Conservation (phyloP, 2,888 invertebrate species). For the Amblyjoppa fuscipennis region DNA sequence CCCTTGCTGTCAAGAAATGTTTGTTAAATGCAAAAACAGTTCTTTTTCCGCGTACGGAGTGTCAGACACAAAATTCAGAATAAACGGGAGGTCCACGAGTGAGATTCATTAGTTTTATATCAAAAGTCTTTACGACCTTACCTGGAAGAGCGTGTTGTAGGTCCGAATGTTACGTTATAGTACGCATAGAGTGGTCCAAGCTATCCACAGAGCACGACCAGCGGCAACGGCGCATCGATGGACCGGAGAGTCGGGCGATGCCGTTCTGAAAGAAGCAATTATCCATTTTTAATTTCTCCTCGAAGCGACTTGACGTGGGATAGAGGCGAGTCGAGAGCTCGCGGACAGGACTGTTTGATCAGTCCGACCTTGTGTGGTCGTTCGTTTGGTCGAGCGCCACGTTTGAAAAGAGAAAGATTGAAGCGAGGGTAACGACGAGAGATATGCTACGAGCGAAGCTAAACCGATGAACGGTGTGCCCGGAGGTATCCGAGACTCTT, state of each 20-base stretch:
- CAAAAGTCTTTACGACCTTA: constrained; percentile 81
- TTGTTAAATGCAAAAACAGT: too few relatives aligned
- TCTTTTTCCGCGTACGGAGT: constrained; percentile 4
- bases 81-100: constrained; percentile 61
- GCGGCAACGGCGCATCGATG: constrained; percentile 27
- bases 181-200: background rate
- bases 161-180: constrained; percentile 18
- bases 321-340: constrained; percentile 71
- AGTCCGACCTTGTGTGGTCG: constrained; percentile 78
- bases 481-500: constrained; percentile 67
- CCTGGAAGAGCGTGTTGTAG: constrained; percentile 78
- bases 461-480: constrained; percentile 56
- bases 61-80: constrained; percentile 7
- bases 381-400: constrained; percentile 63
- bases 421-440: constrained; percentile 43
- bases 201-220: constrained; percentile 9
- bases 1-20: background rate
- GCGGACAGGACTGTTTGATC: constrained; percentile 81
- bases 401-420: constrained; percentile 28
- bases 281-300: constrained; percentile 82
- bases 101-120: constrained; percentile 82
- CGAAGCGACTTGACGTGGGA: constrained; percentile 78
- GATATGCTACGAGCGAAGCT: constrained; percentile 40
- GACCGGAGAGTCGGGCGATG: constrained; percentile 48
- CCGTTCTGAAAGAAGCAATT: constrained; percentile 81